Evolutionary conservation across 2,888 invertebrate genomes (phyloP).

Genomic region (Dendrolimus houi): DNA sequence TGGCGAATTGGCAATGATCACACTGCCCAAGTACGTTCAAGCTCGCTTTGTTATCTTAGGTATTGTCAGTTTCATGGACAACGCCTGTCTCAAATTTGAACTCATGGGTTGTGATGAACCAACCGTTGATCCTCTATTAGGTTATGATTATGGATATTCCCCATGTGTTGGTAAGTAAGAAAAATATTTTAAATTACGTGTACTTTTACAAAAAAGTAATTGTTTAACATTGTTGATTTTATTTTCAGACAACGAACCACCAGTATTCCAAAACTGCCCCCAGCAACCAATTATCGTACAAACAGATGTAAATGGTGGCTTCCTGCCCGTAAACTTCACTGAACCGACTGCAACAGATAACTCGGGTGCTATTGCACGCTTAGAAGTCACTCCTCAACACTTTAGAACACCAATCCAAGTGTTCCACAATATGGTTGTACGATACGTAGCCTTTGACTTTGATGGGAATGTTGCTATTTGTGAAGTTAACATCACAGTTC

Average conservation of each 20-base stretch:
- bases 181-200: neutral
- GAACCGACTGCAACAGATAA: conserved; percentile 97
- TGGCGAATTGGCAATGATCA: conserved; percentile 97
- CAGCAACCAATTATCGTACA: conserved; percentile 93
- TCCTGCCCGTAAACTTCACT: conserved; percentile 93
- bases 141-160: conserved; percentile 95
- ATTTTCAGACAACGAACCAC: conserved; percentile 91
- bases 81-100: conserved; percentile 96
- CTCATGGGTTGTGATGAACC: conserved; percentile 97
- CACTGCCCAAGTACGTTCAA: conserved; percentile 93
- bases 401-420: conserved; percentile 92
- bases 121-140: conserved; percentile 86
- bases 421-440: conserved; percentile 93
- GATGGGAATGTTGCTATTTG: conserved; percentile 98
- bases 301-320: conserved; percentile 91
- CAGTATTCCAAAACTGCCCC: conserved; percentile 97
- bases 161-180: conserved; percentile 86
- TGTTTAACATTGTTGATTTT: neutral
- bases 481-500: conserved; percentile 95
- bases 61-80: conserved; percentile 97
- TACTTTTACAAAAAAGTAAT: neutral
- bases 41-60: conserved; percentile 96
- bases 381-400: conserved; percentile 94
- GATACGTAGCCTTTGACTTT: conserved; percentile 97
- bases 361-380: conserved; percentile 93